These are phyloP conservation scores for Amphiura filiformis DNA, from an alignment of 35 echinoderm and acorn worm species.

Conservation along the genomic window DNA sequence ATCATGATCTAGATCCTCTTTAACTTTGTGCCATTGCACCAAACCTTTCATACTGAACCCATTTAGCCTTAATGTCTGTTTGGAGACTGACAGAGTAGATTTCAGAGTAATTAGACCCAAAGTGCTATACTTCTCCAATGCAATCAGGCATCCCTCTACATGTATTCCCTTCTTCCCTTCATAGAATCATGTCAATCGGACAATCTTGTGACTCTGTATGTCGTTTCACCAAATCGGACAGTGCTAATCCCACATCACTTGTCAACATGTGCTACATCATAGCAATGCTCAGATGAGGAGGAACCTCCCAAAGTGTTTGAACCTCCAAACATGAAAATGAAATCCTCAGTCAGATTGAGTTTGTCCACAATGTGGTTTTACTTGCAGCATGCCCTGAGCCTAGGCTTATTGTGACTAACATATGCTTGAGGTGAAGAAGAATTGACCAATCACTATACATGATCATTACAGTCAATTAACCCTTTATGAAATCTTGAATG, in stretches of 20 bases:
- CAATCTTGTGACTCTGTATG: background rate
- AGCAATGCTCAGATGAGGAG: no score
- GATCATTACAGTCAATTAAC: no score
- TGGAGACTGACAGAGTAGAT: background rate
- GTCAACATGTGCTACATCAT: background rate
- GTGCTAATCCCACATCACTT: background rate
- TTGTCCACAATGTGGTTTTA: no score
- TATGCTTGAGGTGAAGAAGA: no score
- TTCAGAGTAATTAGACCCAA: background rate
- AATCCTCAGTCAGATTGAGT: no score
- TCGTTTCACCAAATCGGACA: background rate
- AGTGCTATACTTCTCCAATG: background rate
- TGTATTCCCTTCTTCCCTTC: background rate
- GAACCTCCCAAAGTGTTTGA: no score
- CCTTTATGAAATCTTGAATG: no score
- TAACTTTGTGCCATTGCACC: background rate
- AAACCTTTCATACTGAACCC: background rate
- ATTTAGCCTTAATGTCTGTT: background rate
- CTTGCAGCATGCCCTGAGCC: no score
- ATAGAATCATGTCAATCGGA: background rate
- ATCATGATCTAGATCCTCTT: no score
- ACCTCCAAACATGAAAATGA: no score
- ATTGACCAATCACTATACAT: no score
- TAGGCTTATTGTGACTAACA: no score
- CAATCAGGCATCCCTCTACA: background rate